Conservation (phyloP, 2,888 invertebrate species). For the Liodrosophila aerea region DNA sequence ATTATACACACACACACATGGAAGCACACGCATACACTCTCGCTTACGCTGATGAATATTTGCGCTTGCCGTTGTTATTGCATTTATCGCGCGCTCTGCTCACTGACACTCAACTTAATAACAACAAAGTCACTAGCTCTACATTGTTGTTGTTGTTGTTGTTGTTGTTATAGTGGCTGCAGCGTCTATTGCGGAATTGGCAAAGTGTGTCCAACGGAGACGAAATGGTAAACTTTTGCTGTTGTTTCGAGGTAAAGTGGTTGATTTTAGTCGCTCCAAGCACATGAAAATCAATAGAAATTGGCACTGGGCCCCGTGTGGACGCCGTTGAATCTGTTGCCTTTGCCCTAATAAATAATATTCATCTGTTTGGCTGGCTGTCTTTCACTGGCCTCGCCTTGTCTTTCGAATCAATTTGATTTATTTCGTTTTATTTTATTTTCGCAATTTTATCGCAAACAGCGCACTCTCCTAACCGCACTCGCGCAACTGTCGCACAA, state of each 20-base stretch:
- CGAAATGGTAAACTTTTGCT: constrained; percentile 35
- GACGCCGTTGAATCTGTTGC: constrained; percentile 12
- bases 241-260: constrained; percentile 45
- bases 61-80: constrained; percentile 51
- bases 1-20: constrained; percentile 4
- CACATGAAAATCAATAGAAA: constrained; percentile 63
- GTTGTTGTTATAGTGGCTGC: constrained; percentile 24
- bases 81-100: constrained; percentile 30
- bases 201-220: too few relatives aligned
- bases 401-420: constrained; percentile 37
- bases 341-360: constrained; percentile 32
- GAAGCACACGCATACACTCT: constrained; percentile 13
- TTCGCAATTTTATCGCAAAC: constrained; percentile 22
- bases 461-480: constrained; percentile 38
- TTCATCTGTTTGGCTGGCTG: constrained; percentile 25
- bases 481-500: constrained; percentile 57
- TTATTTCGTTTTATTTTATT: constrained; percentile 35
- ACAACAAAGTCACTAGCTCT: constrained; percentile 33
- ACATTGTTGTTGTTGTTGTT: constrained; percentile 19
- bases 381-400: constrained; percentile 37
- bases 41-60: constrained; percentile 49
- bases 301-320: constrained; percentile 4
- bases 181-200: constrained; percentile 33
- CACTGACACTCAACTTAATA: constrained; percentile 30
- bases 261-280: constrained; percentile 41